These are phyloP conservation scores for Drosophila parabipectinata DNA, from an alignment of 1,140 invertebrate species.

Conservation along the genomic window DNA sequence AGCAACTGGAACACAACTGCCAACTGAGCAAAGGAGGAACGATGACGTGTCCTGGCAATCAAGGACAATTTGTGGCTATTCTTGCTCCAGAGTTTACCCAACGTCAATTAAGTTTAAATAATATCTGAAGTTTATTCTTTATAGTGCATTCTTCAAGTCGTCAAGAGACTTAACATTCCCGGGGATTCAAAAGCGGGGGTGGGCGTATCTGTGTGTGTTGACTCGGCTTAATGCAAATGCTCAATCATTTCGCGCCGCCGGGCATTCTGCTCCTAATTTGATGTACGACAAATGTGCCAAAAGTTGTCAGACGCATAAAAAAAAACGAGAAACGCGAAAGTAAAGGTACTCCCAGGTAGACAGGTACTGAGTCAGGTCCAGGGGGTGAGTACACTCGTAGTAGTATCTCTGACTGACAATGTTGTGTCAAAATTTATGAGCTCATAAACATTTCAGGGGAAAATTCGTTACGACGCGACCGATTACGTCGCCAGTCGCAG, in stretches of 20 bases:
- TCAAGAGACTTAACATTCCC: slow-evolving; percentile 8
- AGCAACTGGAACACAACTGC: slow-evolving; percentile 17
- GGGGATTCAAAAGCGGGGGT: slow-evolving; percentile 2
- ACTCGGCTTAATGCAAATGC: slow-evolving; percentile 64
- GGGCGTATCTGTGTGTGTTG: slow-evolving; percentile 25
- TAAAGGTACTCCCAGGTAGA: slow-evolving; percentile 29
- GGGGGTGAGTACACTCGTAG: background rate
- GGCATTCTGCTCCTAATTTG: slow-evolving; percentile 50
- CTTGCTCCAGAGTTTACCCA: too few relatives aligned
- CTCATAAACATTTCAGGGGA: slow-evolving; percentile 68
- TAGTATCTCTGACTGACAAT: slow-evolving; percentile 4
- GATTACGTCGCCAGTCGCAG: slow-evolving; percentile 37
- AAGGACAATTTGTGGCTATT: background rate
- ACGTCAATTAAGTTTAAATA: slow-evolving; percentile 1
- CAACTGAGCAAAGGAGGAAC: slow-evolving; percentile 33
- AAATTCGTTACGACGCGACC: slow-evolving; percentile 55
- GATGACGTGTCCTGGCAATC: slow-evolving; percentile 23
- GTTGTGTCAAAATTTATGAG: slow-evolving; percentile 61
- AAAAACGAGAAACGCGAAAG: slow-evolving; percentile 29
- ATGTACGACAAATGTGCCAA: slow-evolving; percentile 73
- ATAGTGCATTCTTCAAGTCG: slow-evolving; percentile 16
- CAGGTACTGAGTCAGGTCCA: slow-evolving; percentile 12
- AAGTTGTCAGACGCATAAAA: slow-evolving; percentile 60
- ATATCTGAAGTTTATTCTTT: background rate
- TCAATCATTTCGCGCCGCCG: slow-evolving; percentile 65